A percentile compares a stretch with the other conserved stretches of the same genome.
phyloP scores from a whole-genome alignment of 2,888 invertebrate genomes.

The Campopleginae sp. region DNA sequence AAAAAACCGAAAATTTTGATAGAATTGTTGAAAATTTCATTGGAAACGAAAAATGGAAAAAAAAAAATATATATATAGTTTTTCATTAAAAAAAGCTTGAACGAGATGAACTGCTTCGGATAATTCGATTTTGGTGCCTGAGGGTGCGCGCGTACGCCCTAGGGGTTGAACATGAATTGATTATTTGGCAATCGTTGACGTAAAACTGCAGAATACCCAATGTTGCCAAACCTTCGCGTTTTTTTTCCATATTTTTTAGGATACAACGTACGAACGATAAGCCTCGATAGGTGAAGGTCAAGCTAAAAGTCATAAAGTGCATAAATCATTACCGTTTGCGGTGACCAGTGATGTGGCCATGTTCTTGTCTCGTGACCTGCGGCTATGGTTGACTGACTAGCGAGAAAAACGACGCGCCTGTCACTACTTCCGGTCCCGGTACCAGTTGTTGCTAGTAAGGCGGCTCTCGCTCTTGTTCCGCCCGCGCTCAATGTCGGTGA shows the following conservation, averaged over 20 bases:
- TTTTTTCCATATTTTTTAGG: background rate
- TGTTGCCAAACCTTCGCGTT: too few species aligned
- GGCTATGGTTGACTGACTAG: constrained; percentile 74
- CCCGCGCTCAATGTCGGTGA: constrained; percentile 81
- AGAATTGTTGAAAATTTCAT: too few species aligned
- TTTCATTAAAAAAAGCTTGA: too few species aligned
- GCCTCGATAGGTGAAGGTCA: background rate
- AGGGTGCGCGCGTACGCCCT: too few species aligned
- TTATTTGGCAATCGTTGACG: too few species aligned
- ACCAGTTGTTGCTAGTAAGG: constrained; percentile 79
- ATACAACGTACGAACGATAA: background rate
- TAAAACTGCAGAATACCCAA: too few species aligned
- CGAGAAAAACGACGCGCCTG: constrained; percentile 82
- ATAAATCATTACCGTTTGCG: constrained; percentile 78
- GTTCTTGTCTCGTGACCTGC: constrained; percentile 80
- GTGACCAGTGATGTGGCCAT: constrained; percentile 83
- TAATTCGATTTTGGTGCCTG: too few species aligned
- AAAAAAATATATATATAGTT: too few species aligned
- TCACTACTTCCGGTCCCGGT: constrained; percentile 80
- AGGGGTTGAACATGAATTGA: too few species aligned
- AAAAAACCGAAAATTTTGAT: too few species aligned
- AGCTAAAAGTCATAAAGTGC: background rate
- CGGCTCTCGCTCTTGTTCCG: constrained; percentile 81
- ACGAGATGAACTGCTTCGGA: too few species aligned
- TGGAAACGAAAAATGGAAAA: too few species aligned